Evolutionary conservation across 2,113 vertebrate genomes (phyloP), one percentile per base, ranked within the genome.

Genomic region (Engystomops pustulosus): DNA sequence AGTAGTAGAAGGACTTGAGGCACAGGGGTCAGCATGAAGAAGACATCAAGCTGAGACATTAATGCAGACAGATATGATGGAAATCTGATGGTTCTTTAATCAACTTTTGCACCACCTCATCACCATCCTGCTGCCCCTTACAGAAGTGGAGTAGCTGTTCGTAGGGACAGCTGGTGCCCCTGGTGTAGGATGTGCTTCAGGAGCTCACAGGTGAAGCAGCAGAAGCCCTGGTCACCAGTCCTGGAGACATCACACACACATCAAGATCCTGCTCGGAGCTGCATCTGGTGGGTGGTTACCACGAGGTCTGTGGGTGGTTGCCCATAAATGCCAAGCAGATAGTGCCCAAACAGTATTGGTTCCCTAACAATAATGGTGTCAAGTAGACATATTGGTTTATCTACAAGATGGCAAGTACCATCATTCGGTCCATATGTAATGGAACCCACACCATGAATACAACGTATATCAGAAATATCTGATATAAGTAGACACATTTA

Each of bases 121-220:
- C 55, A 25, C 27, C 30, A 4, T n/a, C 71, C 81, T 92, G 89
- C 30, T 89, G 88, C 85, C 90, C 94, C 69, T 90, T 93, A 87
- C 92, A 95, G 80, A 96, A 96, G 86, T 89, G 93, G 6, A 93
- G 89, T 18, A 99, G 94, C 87, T 99, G 96, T 78, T 98, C 96
- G 17, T 97, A 98, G 94, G 45, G 97, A 97, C 1, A 99, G 93
- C 83, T 99, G 98, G 85, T 98, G 96, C 58, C 97, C 93, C 89
- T 98, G 97, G 89, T 98, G 95, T 82, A 98, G 93, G 81, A 98
- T 88, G 80, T 96, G 97, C 87, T 98, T 98, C 20, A 99, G 91
- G 30, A 99, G 93, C 88, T 99, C 97, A 17, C 95, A 96, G 47
- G 96, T 94, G 17, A 99, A 96, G 20, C 91, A 91, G 87, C 93